These are phyloP conservation scores for Betta splendens DNA, from an alignment of 2,797 vertebrate species.

Conservation along the genomic window DNA sequence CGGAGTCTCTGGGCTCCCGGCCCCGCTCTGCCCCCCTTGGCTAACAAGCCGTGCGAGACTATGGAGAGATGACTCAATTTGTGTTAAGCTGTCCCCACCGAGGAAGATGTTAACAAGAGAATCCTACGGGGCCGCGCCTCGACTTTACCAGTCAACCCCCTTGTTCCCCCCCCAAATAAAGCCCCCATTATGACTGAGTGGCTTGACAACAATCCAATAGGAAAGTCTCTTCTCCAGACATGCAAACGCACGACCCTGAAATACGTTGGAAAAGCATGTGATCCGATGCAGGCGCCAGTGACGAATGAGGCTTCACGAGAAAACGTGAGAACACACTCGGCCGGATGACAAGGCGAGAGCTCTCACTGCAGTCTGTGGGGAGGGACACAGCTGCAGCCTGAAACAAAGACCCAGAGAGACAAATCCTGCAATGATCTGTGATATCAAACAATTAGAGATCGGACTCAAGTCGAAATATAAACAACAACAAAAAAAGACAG, in stretches of 20 bases:
- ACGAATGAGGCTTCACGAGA: constrained; percentile 7
- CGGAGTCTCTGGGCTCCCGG: constrained; percentile 68
- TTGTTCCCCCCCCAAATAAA: constrained; percentile 38
- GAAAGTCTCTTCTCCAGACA: constrained; percentile 13
- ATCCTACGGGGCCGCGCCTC: constrained; percentile 47
- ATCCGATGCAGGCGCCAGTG: constrained; percentile 3
- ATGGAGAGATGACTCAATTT: constrained; percentile 70
- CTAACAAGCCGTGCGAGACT: constrained; percentile 74
- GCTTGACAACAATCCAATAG: constrained; percentile 38
- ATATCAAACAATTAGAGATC: constrained; percentile 20
- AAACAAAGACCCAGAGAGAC: constrained; percentile 1
- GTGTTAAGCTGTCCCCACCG: constrained; percentile 55
- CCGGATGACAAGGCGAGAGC: constrained; percentile 14
- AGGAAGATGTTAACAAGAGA: constrained; percentile 66
- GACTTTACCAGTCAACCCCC: constrained; percentile 41
- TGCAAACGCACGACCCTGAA: not conserved
- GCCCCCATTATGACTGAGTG: constrained; percentile 34
- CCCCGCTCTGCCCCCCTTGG: constrained; percentile 48
- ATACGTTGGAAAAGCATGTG: constrained; percentile 13
- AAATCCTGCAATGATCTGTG: not conserved
- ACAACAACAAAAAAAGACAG: constrained; percentile 16
- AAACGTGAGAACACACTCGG: not conserved
- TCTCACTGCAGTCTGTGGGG: constrained; percentile 15
- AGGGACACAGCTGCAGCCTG: constrained; percentile 15
- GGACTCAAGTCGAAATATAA: constrained; percentile 18